phyloP scores from a whole-genome alignment of 2,888 invertebrate genomes.

The Xestia xanthographa region DNA sequence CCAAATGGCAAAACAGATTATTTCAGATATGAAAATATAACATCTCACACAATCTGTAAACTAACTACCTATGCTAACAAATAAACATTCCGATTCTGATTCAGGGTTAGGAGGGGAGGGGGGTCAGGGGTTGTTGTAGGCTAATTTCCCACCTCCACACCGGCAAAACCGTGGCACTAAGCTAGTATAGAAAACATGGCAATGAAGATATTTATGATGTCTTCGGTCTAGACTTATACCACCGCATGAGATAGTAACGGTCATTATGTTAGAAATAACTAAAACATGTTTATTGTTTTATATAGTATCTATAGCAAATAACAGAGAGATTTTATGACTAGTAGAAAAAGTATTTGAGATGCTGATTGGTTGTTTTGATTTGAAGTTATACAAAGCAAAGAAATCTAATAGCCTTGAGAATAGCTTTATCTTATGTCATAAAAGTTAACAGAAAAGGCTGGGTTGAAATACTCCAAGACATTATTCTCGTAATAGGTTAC shows the following conservation, averaged over 20 bases:
- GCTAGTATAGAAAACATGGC: slow-evolving; percentile 40
- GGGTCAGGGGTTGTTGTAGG: no score
- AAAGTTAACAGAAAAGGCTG: neutral
- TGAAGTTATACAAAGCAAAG: neutral
- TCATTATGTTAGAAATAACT: neutral
- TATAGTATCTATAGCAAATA: neutral
- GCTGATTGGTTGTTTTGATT: neutral
- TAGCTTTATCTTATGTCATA: neutral
- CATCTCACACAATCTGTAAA: no score
- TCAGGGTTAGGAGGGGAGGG: no score
- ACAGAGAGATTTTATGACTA: slow-evolving; percentile 25
- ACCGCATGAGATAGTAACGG: slow-evolving; percentile 18
- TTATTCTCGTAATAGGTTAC: neutral
- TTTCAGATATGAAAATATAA: no score
- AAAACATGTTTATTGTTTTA: slow-evolving; percentile 36
- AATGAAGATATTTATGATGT: slow-evolving; percentile 41
- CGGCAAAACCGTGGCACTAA: neutral
- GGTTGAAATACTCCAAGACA: neutral
- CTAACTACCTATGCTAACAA: no score
- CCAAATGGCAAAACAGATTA: no score
- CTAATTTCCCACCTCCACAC: neutral
- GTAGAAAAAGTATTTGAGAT: neutral
- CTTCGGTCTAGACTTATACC: slow-evolving; percentile 39
- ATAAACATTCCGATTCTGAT: no score
- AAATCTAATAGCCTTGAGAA: neutral